Percentiles rank a stretch among this genome's conserved stretches.
These are phyloP conservation scores for Charanyca ferruginea DNA, from an alignment of 2,888 invertebrate species.

Conservation along the genomic window DNA sequence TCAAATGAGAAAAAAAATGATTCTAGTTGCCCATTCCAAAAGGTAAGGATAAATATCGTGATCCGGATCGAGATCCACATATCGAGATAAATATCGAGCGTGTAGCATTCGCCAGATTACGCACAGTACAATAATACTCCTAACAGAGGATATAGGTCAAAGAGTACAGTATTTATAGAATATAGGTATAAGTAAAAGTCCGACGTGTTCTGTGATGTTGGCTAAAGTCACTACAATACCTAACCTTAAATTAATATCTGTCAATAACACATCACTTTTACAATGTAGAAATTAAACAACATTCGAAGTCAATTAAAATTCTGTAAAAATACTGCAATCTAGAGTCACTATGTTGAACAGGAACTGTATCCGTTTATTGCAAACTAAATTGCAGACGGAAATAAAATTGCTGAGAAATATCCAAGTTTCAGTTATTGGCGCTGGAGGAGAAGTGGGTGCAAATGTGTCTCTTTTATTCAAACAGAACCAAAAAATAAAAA, in stretches of 20 bases:
- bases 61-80: too few species aligned
- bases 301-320: constrained; percentile 13
- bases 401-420: constrained; percentile 65
- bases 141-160: too few species aligned
- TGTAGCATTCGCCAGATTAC: too few species aligned
- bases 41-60: too few species aligned
- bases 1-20: too few species aligned
- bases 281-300: constrained; percentile 27
- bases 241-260: not conserved
- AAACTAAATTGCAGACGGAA: constrained; percentile 33
- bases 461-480: constrained; percentile 78
- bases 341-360: constrained; percentile 31
- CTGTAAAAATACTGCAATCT: constrained; percentile 9
- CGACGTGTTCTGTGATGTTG: not conserved
- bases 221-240: constrained; percentile 27
- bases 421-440: constrained; percentile 80
- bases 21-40: too few species aligned
- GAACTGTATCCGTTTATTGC: not conserved
- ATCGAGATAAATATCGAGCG: too few species aligned
- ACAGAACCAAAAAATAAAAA: constrained; percentile 74
- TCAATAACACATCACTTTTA: not conserved
- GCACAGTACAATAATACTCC: too few species aligned
- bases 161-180: too few species aligned
- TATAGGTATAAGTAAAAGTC: too few species aligned
- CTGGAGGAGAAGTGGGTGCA: constrained; percentile 76